These are phyloP conservation scores for Caranx ignobilis DNA, from an alignment of 2,113 vertebrate species.

Conservation along the genomic window DNA sequence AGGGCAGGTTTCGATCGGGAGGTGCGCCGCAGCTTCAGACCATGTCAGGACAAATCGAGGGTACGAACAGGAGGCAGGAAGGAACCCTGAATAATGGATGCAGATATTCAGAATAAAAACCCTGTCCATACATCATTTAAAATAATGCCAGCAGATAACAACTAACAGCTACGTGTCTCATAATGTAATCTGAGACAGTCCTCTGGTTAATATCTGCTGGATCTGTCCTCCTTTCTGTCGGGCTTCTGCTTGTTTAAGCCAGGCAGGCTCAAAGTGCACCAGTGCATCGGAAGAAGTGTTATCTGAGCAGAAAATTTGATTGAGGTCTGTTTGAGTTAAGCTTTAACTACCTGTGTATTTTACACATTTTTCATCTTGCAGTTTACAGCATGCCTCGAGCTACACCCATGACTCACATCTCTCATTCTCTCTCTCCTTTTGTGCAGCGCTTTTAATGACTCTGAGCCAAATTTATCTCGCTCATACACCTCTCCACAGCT, in stretches of 20 bases:
- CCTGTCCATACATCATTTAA: background rate
- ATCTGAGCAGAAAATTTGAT: slow-evolving; percentile 8
- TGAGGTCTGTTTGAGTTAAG: slow-evolving; percentile 10
- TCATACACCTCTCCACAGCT: slow-evolving; percentile 6
- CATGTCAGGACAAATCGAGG: background rate
- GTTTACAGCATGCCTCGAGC: slow-evolving; percentile 36
- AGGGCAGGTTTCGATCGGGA: slow-evolving; percentile 34
- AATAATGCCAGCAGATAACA: background rate
- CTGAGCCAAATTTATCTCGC: slow-evolving; percentile 11
- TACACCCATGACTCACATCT: slow-evolving; percentile 35
- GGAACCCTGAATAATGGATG: slow-evolving; percentile 1
- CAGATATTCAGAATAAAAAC: background rate
- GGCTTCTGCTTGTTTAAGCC: slow-evolving; percentile 7
- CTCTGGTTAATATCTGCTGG: slow-evolving; percentile 10
- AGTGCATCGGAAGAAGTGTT: background rate
- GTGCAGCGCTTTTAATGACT: slow-evolving; percentile 31
- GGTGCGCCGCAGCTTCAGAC: background rate
- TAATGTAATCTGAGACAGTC: background rate
- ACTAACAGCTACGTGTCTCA: too few relatives aligned
- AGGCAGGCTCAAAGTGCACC: background rate
- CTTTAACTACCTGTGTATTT: slow-evolving; percentile 39
- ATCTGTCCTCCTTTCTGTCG: background rate
- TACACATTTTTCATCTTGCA: slow-evolving; percentile 9
- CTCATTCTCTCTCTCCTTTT: background rate
- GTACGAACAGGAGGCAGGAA: background rate